A percentile compares a stretch with the other conserved stretches of the same genome.
Conservation (phyloP, 2,888 invertebrate species). For the Mythimna ferrago region DNA sequence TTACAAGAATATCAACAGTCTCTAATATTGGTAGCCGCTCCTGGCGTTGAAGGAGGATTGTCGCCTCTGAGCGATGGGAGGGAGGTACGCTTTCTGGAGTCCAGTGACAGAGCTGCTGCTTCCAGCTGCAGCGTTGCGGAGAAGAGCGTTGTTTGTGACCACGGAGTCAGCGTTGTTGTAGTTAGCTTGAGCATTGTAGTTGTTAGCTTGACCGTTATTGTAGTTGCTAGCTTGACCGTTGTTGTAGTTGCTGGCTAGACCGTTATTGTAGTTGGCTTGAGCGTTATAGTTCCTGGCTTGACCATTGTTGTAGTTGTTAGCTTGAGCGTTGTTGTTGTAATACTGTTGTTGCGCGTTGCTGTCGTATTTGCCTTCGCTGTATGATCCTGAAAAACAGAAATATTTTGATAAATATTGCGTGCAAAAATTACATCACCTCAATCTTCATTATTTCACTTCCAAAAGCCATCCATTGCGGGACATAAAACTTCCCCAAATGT, state of each 20-base stretch:
- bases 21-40: constrained; percentile 74
- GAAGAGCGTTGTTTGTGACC: not conserved
- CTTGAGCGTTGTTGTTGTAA: constrained; percentile 59
- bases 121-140: constrained; percentile 1
- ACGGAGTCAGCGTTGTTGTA: constrained; percentile 31
- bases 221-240: constrained; percentile 8
- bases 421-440: not conserved
- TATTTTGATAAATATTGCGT: not conserved
- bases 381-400: constrained; percentile 75
- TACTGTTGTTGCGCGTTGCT: constrained; percentile 59
- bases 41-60: constrained; percentile 57
- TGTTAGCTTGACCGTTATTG: constrained; percentile 13
- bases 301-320: constrained; percentile 53
- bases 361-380: constrained; percentile 81
- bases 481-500: too few relatives aligned
- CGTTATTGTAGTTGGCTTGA: constrained; percentile 64
- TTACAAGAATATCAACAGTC: constrained; percentile 43
- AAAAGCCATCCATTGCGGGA: too few relatives aligned
- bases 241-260: constrained; percentile 60
- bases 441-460: not conserved
- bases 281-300: constrained; percentile 58
- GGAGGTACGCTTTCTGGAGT: constrained; percentile 72
- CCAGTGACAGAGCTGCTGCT: not conserved
- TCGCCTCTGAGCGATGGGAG: constrained; percentile 67
- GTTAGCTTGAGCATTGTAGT: too few relatives aligned